Evolutionary conservation across 2,113 vertebrate species (phyloP).

Genomic region (Galbula dea): DNA sequence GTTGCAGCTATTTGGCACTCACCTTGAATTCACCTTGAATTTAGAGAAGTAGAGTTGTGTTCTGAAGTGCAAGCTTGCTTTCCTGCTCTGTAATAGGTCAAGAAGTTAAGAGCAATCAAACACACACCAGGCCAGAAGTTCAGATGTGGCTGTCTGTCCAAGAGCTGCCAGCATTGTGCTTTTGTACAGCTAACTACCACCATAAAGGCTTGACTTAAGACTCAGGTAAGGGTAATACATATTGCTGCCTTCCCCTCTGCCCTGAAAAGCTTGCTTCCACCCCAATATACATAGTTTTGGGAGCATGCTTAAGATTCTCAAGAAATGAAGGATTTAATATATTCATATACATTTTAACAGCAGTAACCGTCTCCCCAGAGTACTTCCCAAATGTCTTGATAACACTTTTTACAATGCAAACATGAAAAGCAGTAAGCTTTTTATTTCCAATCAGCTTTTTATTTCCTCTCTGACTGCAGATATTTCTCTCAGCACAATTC

Average conservation of each 20-base stretch:
- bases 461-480: background rate
- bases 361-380: background rate
- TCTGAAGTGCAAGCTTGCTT: background rate
- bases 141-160: background rate
- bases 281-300: background rate
- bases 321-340: background rate
- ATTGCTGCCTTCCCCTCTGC: accelerated
- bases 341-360: background rate
- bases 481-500: background rate
- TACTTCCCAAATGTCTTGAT: background rate
- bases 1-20: background rate
- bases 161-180: background rate
- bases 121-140: background rate
- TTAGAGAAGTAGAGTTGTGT: accelerated
- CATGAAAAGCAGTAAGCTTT: background rate
- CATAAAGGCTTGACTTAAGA: background rate
- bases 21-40: background rate
- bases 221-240: background rate
- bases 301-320: background rate
- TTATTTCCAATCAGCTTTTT: slow-evolving; percentile 3
- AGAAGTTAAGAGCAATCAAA: background rate
- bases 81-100: background rate
- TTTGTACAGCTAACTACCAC: background rate
- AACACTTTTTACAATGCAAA: background rate
- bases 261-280: background rate